phyloP scores from a whole-genome alignment of 2,113 vertebrate species.

The Gobio gobio region DNA sequence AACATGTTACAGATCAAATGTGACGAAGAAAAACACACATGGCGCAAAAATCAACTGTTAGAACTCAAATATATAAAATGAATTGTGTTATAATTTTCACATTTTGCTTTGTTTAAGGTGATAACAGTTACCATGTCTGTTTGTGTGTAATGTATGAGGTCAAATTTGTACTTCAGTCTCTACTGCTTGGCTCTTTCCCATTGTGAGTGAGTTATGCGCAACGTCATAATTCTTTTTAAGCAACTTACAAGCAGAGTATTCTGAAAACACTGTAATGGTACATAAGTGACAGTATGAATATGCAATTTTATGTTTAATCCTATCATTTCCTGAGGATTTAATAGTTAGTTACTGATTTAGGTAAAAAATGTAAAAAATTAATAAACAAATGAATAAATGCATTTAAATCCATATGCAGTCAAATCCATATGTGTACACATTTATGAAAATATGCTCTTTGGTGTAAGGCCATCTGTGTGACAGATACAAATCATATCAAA shows the following conservation, averaged over 20 bases:
- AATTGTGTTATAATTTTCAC: neutral
- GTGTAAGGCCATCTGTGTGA: constrained; percentile 71
- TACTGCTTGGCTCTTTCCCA: no score
- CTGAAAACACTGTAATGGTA: neutral
- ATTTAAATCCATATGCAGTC: constrained; percentile 58
- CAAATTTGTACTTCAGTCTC: no score
- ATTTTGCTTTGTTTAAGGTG: neutral
- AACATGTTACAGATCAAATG: neutral
- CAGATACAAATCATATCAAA: constrained; percentile 77
- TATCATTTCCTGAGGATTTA: neutral
- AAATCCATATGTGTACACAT: constrained; percentile 77
- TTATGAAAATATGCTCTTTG: constrained; percentile 77
- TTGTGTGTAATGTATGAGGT: no score
- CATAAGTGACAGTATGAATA: neutral
- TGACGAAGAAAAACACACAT: neutral
- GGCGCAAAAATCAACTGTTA: neutral
- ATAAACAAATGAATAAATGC: constrained; percentile 17
- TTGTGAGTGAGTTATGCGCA: neutral
- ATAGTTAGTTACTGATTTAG: constrained; percentile 61
- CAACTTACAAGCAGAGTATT: neutral
- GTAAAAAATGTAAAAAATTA: constrained; percentile 23
- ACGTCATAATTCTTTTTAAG: neutral
- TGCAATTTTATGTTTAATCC: neutral
- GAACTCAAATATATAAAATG: neutral
- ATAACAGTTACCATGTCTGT: no score